Base-by-base conservation (phyloP, 1,140 invertebrate species). In the Drosophila kanapiae region DNA sequence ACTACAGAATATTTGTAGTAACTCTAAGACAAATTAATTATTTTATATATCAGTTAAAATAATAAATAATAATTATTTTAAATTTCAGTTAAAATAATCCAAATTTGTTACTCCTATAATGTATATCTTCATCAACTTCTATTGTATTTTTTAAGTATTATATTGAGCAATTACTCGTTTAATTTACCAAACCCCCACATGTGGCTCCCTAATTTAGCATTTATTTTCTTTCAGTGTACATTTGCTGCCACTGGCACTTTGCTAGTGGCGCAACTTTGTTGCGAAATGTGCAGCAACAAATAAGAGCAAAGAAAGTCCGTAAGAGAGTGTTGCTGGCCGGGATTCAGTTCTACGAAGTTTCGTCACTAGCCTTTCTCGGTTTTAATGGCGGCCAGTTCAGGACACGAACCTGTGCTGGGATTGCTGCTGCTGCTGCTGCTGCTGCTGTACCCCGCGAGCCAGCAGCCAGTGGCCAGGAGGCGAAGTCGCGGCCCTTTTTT, bases 331-430 rank as follows among this genome's bases (percentile, higher is more conserved):
- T 67, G 38, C 61, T 60, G 16, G 43, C 23, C 33, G 9, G 35
- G 58, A 76, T 29, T 33, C 57, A 48, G 72, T 72, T 38, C 18
- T 23, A 16, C 78, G 79, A 23, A 23, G 23, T 63, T 82, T 83
- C 84, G 79, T 88, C 84, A 88, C 70, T 78, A 82, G 77, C 80
- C 78, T 80, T 87, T 80, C 77, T 64, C 72, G 80, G 65, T 81
- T 87, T 87, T 88, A 88, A 88, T 84, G 80, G 84, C 69, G 38
- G 49, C 68, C 76, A 82, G 80, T 59, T 64, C 76, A 82, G 80
- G 63, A 75, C 59, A 56, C 63, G 60, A 35, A 40, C 29, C 60
- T 51, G 48, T 14, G 48, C 48, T 27, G n/a, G 51, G 51, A 54
- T 38, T 37, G 23, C 23, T 23, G 23, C 23, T 23, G 23, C 23